These are phyloP conservation scores for Phocides pigmalion DNA, from an alignment of 1,140 invertebrate genomes.

Conservation along the genomic window DNA sequence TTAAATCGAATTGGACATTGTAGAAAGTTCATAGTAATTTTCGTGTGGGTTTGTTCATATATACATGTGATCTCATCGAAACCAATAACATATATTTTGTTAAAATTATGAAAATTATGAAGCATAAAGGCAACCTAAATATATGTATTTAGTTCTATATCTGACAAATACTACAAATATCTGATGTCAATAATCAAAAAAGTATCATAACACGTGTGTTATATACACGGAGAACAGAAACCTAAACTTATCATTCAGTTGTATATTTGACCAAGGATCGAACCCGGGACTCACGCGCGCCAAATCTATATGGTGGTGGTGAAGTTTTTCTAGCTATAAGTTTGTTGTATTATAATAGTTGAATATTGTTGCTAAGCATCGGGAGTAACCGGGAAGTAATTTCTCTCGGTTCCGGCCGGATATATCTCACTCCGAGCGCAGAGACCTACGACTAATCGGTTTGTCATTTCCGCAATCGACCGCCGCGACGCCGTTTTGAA, in stretches of 20 bases:
- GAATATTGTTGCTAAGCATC: conserved; percentile 65
- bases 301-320: too few species aligned
- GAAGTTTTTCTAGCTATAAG: not conserved
- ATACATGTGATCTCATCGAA: not conserved
- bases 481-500: conserved; percentile 62
- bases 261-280: too few species aligned
- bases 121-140: too few species aligned
- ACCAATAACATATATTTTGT: not conserved
- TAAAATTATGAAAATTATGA: too few species aligned
- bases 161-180: too few species aligned
- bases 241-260: too few species aligned
- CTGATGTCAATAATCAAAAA: too few species aligned
- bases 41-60: not conserved
- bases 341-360: conserved; percentile 31
- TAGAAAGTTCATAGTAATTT: not conserved
- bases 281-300: too few species aligned
- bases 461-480: conserved; percentile 78
- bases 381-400: conserved; percentile 68
- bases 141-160: too few species aligned
- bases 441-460: conserved; percentile 75
- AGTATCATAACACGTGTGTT: too few species aligned
- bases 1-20: conserved; percentile 9
- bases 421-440: conserved; percentile 68
- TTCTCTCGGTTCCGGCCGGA: conserved; percentile 71
- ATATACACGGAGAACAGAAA: too few species aligned